Conservation (phyloP, 2,888 invertebrate genomes). For the Leptarthrus brevirostris region DNA sequence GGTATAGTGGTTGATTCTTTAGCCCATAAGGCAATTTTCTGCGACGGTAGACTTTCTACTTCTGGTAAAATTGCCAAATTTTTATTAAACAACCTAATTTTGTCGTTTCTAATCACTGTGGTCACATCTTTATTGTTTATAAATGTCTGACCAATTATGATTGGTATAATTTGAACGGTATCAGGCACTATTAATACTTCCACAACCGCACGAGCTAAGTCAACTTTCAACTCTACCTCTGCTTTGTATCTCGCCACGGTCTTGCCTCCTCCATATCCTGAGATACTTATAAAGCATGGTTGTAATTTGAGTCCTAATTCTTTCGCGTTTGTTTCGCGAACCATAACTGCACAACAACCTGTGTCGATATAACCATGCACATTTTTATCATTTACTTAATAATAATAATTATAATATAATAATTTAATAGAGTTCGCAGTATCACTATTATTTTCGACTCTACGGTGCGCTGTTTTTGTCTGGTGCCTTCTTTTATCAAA, state of each 20-base stretch:
- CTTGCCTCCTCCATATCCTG: neutral
- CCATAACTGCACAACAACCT: neutral
- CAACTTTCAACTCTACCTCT: neutral
- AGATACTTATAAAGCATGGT: neutral
- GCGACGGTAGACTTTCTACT: no score
- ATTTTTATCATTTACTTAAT: neutral
- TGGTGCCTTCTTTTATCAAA: neutral
- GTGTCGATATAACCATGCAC: neutral
- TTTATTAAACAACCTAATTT: neutral
- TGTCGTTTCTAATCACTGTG: neutral
- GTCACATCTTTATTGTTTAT: neutral
- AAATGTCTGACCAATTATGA: constrained; percentile 6
- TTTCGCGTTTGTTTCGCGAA: neutral
- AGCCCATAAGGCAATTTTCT: no score
- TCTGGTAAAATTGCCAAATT: neutral
- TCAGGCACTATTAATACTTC: neutral
- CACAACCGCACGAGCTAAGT: neutral
- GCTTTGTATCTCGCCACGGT: neutral
- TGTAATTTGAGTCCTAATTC: no score
- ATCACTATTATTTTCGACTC: neutral
- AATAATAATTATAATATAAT: neutral
- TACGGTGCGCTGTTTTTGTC: neutral
- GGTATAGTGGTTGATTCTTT: neutral
- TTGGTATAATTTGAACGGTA: neutral
- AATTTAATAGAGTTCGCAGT: neutral